A percentile compares a stretch with the other conserved stretches of the same genome.
phyloP scores from a whole-genome alignment of 2,888 invertebrate genomes.

The Ornithoptera priamus region DNA sequence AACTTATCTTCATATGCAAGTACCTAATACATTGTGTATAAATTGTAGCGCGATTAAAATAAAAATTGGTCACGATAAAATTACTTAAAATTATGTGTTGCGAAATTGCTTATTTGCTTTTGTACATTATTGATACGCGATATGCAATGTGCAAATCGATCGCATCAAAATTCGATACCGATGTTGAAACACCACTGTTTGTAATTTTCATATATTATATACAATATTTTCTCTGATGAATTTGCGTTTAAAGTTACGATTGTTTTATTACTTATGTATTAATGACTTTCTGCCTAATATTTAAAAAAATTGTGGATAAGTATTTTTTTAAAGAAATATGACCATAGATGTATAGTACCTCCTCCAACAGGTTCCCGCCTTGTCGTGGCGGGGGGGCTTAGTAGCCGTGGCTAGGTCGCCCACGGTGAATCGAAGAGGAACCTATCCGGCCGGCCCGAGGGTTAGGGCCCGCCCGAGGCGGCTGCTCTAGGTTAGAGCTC shows the following conservation, averaged over 20 bases:
- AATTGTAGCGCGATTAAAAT: not conserved
- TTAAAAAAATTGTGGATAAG: not conserved
- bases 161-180: constrained; percentile 6
- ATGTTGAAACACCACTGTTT: constrained; percentile 5
- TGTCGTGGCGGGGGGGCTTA: no score
- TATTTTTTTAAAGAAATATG: no score
- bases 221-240: not conserved
- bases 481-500: no score
- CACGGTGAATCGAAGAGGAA: no score
- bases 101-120: constrained; percentile 2
- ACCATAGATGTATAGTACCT: no score
- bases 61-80: not conserved
- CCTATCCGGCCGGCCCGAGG: no score
- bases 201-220: not conserved
- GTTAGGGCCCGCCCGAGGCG: no score
- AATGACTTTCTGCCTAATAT: not conserved
- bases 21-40: not conserved
- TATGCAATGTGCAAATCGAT: constrained; percentile 13
- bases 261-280: not conserved
- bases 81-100: constrained; percentile 1
- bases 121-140: constrained; percentile 8
- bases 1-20: not conserved
- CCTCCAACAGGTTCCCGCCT: no score
- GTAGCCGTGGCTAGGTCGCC: no score
- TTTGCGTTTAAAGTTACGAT: not conserved